Percentiles rank a stretch among this genome's conserved stretches.
Conservation (phyloP, 2,888 invertebrate genomes). For the Spilarctia lutea region DNA sequence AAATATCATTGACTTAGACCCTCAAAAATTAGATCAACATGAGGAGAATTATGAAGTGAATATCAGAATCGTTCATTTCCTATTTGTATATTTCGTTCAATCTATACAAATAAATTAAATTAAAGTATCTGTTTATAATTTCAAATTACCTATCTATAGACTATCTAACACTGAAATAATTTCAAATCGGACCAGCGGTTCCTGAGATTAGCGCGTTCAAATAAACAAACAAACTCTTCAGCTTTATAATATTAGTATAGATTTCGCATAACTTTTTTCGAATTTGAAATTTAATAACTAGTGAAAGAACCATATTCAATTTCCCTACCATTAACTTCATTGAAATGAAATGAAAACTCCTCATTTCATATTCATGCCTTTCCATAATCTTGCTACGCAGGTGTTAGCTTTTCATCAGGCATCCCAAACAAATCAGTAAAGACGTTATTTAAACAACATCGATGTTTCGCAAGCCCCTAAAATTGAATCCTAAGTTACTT, state of each 20-base stretch:
- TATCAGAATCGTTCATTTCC: background rate
- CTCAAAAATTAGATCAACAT: background rate
- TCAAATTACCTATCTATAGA: too few species aligned
- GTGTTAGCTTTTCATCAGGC: conserved; percentile 6
- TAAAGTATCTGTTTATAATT: too few species aligned
- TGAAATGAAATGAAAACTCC: background rate
- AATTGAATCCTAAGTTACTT: conserved; percentile 29
- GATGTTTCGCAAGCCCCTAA: conserved; percentile 22
- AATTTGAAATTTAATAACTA: too few species aligned
- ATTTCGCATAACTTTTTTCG: too few species aligned
- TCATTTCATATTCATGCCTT: conserved; percentile 2
- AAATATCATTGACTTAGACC: too few species aligned
- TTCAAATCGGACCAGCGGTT: too few species aligned
- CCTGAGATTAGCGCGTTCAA: too few species aligned
- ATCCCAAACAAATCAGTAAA: conserved; percentile 13
- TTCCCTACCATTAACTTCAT: background rate
- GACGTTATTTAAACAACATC: conserved; percentile 18
- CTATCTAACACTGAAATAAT: too few species aligned
- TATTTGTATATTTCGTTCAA: background rate
- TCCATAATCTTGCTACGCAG: conserved; percentile 8
- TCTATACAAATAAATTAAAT: too few species aligned
- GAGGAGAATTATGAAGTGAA: background rate
- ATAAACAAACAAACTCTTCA: too few species aligned
- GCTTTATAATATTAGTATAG: too few species aligned
- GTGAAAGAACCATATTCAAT: background rate